These are phyloP conservation scores for Andrena cerasifolii DNA, from an alignment of 1,140 invertebrate genomes.

Conservation along the genomic window DNA sequence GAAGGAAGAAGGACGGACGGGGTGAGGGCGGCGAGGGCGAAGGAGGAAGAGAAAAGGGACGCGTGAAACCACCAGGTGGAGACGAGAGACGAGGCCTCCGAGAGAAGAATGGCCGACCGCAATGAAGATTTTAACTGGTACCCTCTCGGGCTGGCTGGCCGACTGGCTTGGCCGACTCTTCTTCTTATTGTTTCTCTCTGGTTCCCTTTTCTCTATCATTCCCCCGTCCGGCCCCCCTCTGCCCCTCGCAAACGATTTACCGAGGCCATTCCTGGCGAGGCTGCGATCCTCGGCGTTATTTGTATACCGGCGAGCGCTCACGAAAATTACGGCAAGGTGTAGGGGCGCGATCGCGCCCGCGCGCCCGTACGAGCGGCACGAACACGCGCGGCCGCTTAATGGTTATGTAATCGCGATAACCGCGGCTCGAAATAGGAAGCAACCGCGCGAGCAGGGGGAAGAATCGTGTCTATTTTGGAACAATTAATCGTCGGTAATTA, in stretches of 20 bases:
- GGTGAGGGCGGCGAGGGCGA: slow-evolving; percentile 41
- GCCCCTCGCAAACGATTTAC: slow-evolving; percentile 66
- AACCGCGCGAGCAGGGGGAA: not conserved
- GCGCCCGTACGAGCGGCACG: slow-evolving; percentile 1
- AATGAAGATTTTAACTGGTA: slow-evolving; percentile 81
- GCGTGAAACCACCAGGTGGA: slow-evolving; percentile 58
- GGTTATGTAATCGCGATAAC: slow-evolving; percentile 49
- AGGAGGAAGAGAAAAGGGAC: slow-evolving; percentile 46
- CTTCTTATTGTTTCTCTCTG: slow-evolving; percentile 60
- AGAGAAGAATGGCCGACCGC: slow-evolving; percentile 78
- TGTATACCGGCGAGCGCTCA: slow-evolving; percentile 34
- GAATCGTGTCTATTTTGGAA: slow-evolving; percentile 42
- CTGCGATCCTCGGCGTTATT: slow-evolving; percentile 34
- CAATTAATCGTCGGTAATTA: slow-evolving; percentile 51
- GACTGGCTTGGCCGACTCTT: slow-evolving; percentile 41
- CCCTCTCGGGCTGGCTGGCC: slow-evolving; percentile 59
- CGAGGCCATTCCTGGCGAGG: slow-evolving; percentile 54
- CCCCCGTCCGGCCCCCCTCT: slow-evolving; percentile 3
- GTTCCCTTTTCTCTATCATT: slow-evolving; percentile 27
- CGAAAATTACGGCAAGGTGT: slow-evolving; percentile 38
- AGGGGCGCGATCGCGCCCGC: slow-evolving; percentile 5
- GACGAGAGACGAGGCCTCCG: slow-evolving; percentile 40
- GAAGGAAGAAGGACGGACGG: slow-evolving; percentile 24
- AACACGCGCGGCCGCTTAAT: not conserved
- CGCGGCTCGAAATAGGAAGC: slow-evolving; percentile 34